Evolutionary conservation across 2,797 vertebrate genomes (phyloP), one percentile per base, ranked within the genome.

Genomic region (Mallotus villosus): DNA sequence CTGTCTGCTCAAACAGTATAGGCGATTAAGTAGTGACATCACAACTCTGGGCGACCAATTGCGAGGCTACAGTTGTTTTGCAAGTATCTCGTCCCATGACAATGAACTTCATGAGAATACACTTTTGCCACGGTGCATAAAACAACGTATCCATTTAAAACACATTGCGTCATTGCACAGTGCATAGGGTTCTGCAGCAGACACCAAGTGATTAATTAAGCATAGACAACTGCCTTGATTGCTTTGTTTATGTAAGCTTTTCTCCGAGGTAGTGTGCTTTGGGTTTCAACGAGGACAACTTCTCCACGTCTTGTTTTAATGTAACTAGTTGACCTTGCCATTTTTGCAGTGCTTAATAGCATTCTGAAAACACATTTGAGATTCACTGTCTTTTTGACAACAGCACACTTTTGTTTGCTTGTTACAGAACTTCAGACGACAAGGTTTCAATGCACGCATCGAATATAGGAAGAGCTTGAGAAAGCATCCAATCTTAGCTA

Each of bases 11-110:
- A 41, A 49, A 57, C 65, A 24, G 21, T 78, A 74, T 29, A 67
- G 59, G 22, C 63, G n/a, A 27, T 25, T 37, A 64, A 21, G 59
- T 63, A 19, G 78, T 90, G 88, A 94, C 93, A 86, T 93, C 93
- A 94, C 72, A 1, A 49, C 63, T 29, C 16, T 49, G 59, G 69
- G 5, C 62, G 72, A 81, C 92, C 93, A 93, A 92, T 93, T 68
- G 85, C 82, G 29, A 65, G 34, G 51, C 63, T 29, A 55, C 37
- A 62, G 24, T 74, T 64, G 81, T 34, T 34, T 63, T 63, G 29
- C 29, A 63, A 34, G 61, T 7, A 63, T 34, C 27, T 34, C 6
- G n/a, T 63, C 2, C 6, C 51, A 53, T 19, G 19, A 55, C 51
- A 55, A 27, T 27, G 59, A 25, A 61, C 21, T 27, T 63, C 37